phyloP scores from a whole-genome alignment of 53 echinoderm and acorn worm species.

The Temnopleurus reevesii region DNA sequence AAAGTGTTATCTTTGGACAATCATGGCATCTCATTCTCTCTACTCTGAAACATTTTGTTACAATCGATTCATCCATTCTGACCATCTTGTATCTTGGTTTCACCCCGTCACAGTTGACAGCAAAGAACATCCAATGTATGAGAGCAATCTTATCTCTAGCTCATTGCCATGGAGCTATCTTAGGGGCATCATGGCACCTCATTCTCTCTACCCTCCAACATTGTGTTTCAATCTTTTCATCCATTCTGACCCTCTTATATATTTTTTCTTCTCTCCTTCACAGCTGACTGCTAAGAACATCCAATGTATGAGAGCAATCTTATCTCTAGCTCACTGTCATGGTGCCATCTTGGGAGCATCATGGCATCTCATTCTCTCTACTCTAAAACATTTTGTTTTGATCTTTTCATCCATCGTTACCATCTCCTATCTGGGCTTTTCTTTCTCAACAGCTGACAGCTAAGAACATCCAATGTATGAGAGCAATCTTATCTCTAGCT shows the following conservation, averaged over 20 bases:
- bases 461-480: constrained; percentile 98
- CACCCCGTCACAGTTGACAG: constrained; percentile 51
- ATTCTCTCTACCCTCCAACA: constrained; percentile 89
- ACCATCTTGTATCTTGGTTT: too few relatives aligned
- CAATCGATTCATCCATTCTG: too few relatives aligned
- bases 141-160: constrained; percentile 71
- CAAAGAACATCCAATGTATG: constrained; percentile 94
- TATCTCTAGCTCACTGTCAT: not conserved
- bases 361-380: too few relatives aligned
- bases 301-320: constrained; percentile 68
- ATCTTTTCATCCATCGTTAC: too few relatives aligned
- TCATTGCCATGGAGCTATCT: constrained; percentile 86
- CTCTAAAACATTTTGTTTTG: too few relatives aligned
- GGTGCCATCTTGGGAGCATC: too few relatives aligned
- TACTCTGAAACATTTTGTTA: constrained; percentile 89
- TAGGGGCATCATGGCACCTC: constrained; percentile 89
- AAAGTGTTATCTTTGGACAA: constrained; percentile 81
- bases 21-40: constrained; percentile 90
- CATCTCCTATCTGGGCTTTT: not conserved
- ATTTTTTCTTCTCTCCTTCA: too few relatives aligned
- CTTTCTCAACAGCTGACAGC: constrained; percentile 59
- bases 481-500: constrained; percentile 92
- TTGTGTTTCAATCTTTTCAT: constrained; percentile 91
- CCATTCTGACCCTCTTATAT: too few relatives aligned
- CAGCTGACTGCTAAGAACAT: constrained; percentile 78